Conservation (phyloP, 2,888 invertebrate genomes). For the Neocrepidodera transversa region DNA sequence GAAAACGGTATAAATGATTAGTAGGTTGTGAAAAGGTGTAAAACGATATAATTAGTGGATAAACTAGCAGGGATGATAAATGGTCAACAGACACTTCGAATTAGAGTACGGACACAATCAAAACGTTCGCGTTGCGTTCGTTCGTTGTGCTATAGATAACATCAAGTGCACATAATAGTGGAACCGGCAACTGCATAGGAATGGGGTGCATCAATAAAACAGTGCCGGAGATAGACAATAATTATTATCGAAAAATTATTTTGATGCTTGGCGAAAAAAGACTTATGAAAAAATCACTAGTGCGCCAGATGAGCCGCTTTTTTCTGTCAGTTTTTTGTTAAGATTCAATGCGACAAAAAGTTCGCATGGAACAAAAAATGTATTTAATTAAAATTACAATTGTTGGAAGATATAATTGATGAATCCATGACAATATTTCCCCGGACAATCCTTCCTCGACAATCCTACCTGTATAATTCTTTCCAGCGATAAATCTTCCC, state of each 20-base stretch:
- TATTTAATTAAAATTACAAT: no score
- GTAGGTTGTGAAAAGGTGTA: conserved; percentile 39
- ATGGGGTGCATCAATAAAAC: conserved; percentile 32
- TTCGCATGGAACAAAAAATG: no score
- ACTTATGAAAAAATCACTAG: no score
- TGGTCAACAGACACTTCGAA: conserved; percentile 45
- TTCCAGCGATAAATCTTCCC: no score
- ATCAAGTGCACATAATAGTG: conserved; percentile 39
- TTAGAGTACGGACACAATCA: conserved; percentile 41
- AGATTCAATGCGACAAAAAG: no score
- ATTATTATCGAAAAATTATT: conserved; percentile 32
- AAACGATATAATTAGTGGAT: conserved; percentile 44
- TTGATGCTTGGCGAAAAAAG: no score
- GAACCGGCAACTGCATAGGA: conserved; percentile 29
- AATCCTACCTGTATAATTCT: no score
- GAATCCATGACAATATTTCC: no score
- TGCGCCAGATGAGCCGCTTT: no score
- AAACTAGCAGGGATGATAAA: conserved; percentile 45
- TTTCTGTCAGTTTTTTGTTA: no score
- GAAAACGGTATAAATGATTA: conserved; percentile 27
- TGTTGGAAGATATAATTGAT: no score
- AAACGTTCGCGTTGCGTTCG: conserved; percentile 18
- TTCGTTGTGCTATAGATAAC: conserved; percentile 35
- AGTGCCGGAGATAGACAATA: conserved; percentile 21
- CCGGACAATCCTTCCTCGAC: no score